phyloP scores from a whole-genome alignment of 2,797 vertebrate species.

The Melanotaenia parkinsoni region DNA sequence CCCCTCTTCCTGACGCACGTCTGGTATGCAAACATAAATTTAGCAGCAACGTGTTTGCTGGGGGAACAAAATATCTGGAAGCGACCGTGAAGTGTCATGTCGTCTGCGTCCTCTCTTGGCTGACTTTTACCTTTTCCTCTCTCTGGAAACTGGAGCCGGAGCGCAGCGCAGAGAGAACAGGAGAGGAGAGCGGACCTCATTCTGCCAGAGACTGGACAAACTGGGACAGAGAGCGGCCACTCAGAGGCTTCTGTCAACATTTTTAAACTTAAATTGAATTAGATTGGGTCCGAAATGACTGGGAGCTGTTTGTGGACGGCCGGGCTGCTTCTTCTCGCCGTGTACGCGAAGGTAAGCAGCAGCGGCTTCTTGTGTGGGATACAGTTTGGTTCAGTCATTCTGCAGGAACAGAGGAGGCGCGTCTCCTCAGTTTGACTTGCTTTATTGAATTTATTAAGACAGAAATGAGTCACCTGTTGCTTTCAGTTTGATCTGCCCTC shows the following conservation, averaged over 20 bases:
- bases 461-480: constrained; percentile 28
- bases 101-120: constrained; percentile 60
- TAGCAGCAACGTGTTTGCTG: constrained; percentile 84
- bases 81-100: constrained; percentile 73
- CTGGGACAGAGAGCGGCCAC: constrained; percentile 21
- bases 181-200: constrained; percentile 41
- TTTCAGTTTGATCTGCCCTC: background rate
- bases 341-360: constrained; percentile 62
- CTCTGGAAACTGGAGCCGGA: constrained; percentile 42
- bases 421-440: constrained; percentile 1
- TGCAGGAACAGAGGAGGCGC: constrained; percentile 10
- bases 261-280: constrained; percentile 25
- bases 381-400: background rate
- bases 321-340: constrained; percentile 65
- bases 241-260: constrained; percentile 16
- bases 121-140: constrained; percentile 38
- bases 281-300: constrained; percentile 66
- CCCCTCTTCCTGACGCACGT: constrained; percentile 78
- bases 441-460: background rate
- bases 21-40: constrained; percentile 85
- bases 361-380: background rate
- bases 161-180: constrained; percentile 37
- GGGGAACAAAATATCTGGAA: constrained; percentile 76
- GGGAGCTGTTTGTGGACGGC: constrained; percentile 46
- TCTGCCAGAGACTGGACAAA: constrained; percentile 30